Percentiles rank a stretch among this genome's conserved stretches.
These are phyloP conservation scores for Coendou prehensilis DNA, from an alignment of 2,797 vertebrate genomes.

Conservation along the genomic window DNA sequence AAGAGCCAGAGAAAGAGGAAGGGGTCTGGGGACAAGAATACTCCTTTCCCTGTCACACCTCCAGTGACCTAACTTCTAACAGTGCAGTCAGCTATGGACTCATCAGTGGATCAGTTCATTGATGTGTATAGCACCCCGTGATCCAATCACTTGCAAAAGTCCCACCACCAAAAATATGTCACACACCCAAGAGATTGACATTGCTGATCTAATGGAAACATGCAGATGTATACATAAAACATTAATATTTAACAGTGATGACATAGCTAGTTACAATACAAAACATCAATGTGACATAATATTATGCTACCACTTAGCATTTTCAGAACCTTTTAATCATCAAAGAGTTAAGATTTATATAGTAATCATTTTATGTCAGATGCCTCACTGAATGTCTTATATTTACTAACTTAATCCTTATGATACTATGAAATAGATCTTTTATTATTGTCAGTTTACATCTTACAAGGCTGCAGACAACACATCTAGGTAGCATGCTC, in stretches of 20 bases:
- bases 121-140: neutral
- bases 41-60: no score
- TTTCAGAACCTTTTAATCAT: neutral
- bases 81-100: neutral
- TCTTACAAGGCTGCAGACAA: neutral
- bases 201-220: neutral
- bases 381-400: neutral
- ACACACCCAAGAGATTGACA: neutral
- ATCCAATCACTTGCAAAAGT: neutral
- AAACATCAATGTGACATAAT: neutral
- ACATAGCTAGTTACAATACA: slow-evolving; percentile 34
- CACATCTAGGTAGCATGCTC: neutral
- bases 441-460: neutral
- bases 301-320: neutral
- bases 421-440: neutral
- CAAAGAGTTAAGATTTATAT: neutral
- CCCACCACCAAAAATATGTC: neutral
- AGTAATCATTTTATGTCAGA: neutral
- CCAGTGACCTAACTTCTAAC: no score
- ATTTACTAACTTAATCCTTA: neutral
- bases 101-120: neutral
- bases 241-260: neutral
- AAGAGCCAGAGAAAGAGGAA: no score
- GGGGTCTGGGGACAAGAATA: no score
- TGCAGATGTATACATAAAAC: neutral